Base-by-base conservation (phyloP, 2,888 invertebrate species). In the Choreutis nemorana region DNA sequence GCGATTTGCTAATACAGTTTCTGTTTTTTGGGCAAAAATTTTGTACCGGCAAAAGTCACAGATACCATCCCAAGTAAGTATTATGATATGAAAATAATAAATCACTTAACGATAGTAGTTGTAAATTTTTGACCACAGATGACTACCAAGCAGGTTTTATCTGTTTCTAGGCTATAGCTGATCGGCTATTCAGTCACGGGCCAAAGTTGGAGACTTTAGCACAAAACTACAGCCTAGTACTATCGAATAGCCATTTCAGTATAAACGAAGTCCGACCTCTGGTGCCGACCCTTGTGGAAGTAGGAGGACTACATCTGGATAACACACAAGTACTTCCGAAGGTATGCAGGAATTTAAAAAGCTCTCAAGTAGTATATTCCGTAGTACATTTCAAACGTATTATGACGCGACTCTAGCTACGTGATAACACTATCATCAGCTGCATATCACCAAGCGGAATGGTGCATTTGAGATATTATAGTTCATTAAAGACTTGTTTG, bases 181-280 rank as follows among this genome's bases (percentile, higher is more conserved):
- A 75, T 41, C 56, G 68, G 18, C 60, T 80, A 11, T 83, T 83
- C 47, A 83, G 83, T 1, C 44, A 64, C 4, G 62, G 79, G 27
- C 63, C 78, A 1, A 65, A 63, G 23, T 43, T 83, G 34, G 64
- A 73, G 23, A 45, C 50, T 2, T 45, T 83, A 31, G 68, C 80
- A 1, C 62, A 57, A 31, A 80, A 82, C 42, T 79, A 75, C 39
- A 83, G 83, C 43, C 46, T 83, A 25, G 62, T 83, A 23, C 42
- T 84, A 14, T 75, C 79, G 0, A 83, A 83, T 40, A 82, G 81
- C 31, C 83, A 83, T 47, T 81, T 78, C 39, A 82, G 81, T 40
- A 70, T 82, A 29, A 81, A 81, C 38, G 73, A 77, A 47, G 75
- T 81, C 6, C 62, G 81, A n/a, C 82, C 84, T 0, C 40, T 78